Base-by-base conservation (phyloP, 2,113 vertebrate species). In the Tyto alba region DNA sequence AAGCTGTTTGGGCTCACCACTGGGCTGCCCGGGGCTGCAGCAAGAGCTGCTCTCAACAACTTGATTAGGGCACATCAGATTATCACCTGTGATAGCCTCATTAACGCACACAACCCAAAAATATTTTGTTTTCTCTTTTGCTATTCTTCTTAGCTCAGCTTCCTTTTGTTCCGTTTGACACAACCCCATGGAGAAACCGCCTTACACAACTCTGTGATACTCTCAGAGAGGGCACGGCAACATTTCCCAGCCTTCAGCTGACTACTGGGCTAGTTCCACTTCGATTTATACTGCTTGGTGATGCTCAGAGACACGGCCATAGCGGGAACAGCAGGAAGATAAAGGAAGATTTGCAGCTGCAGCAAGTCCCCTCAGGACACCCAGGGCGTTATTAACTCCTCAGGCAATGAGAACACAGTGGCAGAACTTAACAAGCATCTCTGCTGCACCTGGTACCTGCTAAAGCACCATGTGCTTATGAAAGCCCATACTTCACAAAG, bases 251-350 rank as follows among this genome's bases (percentile, higher is more conserved):
- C 36, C 72, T 16, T n/a, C 64, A 45, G 85, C 17, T 10, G 38
- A 16, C 64, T 64, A 10, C 50, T 19, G 34, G 57, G 29, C 71
- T 34, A 32, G 43, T 22, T 43, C 11, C 63, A 16, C 32, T 43
- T 41, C 1, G 3, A 47, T 71, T 45, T 59, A 25, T 43, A 38
- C 43, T 0, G 1, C 50, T 45, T n/a, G 77, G 71, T 4, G 1
- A 30, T 26, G 64, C 64, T 69, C 50, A 30, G 63, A 57, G 62
- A 63, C 2, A 2, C 47, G 69, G 77, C 77, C 90, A 76, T n/a
- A 19, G 69, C 11, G 2, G 83, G 26, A 56, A 40, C 38, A 53
- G 71, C 26, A 36, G 62, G 56, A 29, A 56, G 62, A 73, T 25
- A 17, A 36, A 30, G 40, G 50, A 11, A 77, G 63, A 78, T 66